Evolutionary conservation across 2,888 invertebrate genomes (phyloP).

Genomic region (Crioceris asparagi): DNA sequence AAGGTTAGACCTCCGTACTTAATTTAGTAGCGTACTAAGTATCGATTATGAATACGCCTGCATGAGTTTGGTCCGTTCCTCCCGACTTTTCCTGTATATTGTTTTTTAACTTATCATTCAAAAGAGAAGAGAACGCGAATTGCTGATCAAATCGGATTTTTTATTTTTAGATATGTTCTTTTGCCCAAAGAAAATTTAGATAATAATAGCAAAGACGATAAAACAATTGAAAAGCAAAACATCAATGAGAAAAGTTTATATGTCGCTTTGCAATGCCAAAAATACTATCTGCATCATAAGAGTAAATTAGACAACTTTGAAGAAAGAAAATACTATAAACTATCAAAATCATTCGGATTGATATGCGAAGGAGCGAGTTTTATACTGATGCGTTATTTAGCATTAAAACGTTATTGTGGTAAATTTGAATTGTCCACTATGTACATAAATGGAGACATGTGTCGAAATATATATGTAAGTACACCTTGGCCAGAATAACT

Average conservation of each 20-base stretch:
- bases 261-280: constrained; percentile 43
- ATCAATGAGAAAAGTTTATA: constrained; percentile 45
- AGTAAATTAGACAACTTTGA: constrained; percentile 40
- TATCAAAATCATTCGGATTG: constrained; percentile 41
- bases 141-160: too few species aligned
- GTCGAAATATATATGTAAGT: constrained; percentile 52
- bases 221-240: constrained; percentile 20
- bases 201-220: too few species aligned
- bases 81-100: too few species aligned
- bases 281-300: constrained; percentile 44
- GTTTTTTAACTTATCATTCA: too few species aligned
- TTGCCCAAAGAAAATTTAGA: too few species aligned
- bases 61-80: too few species aligned
- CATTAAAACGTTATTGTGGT: constrained; percentile 43
- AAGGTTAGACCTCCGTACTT: too few species aligned
- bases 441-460: constrained; percentile 48
- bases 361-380: constrained; percentile 54
- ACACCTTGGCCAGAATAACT: not conserved
- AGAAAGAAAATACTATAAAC: constrained; percentile 43
- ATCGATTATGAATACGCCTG: too few species aligned
- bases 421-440: constrained; percentile 45
- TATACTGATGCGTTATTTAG: constrained; percentile 49
- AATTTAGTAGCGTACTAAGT: too few species aligned
- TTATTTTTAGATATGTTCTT: too few species aligned
- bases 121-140: too few species aligned